Conservation (phyloP, 2,113 vertebrate species). For the Nothocercus nigrocapillus region DNA sequence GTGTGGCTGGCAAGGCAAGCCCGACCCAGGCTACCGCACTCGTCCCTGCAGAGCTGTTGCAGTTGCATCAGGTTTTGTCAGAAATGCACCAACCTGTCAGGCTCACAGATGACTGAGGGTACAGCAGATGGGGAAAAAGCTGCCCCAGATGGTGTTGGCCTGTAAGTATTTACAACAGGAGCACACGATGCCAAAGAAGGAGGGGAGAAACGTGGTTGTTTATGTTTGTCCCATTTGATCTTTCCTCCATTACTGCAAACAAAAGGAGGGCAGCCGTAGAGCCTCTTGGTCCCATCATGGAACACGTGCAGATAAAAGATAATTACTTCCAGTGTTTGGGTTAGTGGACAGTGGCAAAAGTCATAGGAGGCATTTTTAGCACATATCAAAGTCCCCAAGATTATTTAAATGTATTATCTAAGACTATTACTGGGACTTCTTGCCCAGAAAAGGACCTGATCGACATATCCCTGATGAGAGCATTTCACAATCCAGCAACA, state of each 20-base stretch:
- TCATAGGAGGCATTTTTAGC: not conserved
- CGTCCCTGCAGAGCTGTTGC: not conserved
- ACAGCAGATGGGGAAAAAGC: not conserved
- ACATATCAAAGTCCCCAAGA: not conserved
- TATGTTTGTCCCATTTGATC: not conserved
- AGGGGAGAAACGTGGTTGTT: slow-evolving; percentile 4
- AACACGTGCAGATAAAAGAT: not conserved
- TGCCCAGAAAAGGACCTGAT: not conserved
- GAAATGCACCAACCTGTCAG: not conserved
- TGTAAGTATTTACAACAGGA: not conserved
- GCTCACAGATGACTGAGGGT: not conserved
- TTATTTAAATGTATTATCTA: not conserved
- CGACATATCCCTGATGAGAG: not conserved
- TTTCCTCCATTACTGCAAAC: not conserved
- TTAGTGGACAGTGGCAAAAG: not conserved
- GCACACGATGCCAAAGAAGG: not conserved
- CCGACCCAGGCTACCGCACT: not conserved
- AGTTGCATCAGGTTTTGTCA: not conserved
- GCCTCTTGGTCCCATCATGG: not conserved
- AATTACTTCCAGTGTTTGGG: slow-evolving; percentile 31
- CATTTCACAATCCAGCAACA: not conserved
- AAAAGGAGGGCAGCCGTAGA: not conserved
- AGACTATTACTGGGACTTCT: not conserved
- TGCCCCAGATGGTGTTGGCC: not conserved
- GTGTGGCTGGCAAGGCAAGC: not conserved